Percentiles rank a stretch among this genome's conserved stretches.
These are phyloP conservation scores for Festucalex cinctus DNA, from an alignment of 2,113 vertebrate species.

Conservation along the genomic window DNA sequence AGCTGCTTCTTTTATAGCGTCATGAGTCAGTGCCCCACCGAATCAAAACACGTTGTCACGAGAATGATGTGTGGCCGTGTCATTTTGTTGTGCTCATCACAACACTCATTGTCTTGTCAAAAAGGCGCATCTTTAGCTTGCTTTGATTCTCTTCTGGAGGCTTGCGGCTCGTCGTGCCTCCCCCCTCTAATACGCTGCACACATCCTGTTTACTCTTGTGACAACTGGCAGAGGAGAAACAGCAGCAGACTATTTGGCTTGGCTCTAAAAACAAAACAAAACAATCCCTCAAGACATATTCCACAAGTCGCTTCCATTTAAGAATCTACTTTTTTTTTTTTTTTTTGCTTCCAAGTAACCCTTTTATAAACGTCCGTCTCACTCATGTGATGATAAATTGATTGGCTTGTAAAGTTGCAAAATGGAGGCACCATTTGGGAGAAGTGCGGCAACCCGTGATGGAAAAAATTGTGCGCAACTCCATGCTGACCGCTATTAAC, in stretches of 20 bases:
- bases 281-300: constrained; percentile 21
- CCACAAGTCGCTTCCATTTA: constrained; percentile 6
- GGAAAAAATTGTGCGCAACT: constrained; percentile 35
- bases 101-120: constrained; percentile 6
- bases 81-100: background rate
- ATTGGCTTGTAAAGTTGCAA: constrained; percentile 4
- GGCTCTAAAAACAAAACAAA: constrained; percentile 9
- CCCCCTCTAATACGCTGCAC: constrained; percentile 53
- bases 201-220: constrained; percentile 73
- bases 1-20: constrained; percentile 18
- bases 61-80: background rate
- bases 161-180: constrained; percentile 1
- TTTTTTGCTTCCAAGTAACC: background rate
- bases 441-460: constrained; percentile 17
- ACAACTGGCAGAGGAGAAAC: constrained; percentile 51
- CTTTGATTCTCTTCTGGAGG: constrained; percentile 2
- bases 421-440: background rate
- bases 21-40: constrained; percentile 16
- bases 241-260: constrained; percentile 39
- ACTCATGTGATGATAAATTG: background rate
- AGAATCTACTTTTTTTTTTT: background rate
- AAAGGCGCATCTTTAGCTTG: background rate
- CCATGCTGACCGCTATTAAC: constrained; percentile 30
- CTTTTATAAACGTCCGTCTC: background rate
- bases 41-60: constrained; percentile 23